Evolutionary conservation across 2,797 vertebrate genomes (phyloP).

Genomic region (Neosilurus mollespiculum): DNA sequence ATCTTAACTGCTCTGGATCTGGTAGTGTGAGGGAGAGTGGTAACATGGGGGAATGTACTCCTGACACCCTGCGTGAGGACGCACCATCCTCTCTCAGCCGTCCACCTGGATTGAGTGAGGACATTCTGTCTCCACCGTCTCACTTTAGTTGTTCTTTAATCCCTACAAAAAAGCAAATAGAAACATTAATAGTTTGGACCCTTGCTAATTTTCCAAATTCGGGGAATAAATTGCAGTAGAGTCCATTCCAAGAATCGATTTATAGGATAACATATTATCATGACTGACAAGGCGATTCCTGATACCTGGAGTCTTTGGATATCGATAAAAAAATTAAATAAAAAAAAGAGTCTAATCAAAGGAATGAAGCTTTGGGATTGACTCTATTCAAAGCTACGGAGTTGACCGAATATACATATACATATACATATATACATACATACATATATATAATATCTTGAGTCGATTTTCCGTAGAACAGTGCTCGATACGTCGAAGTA

Average conservation of each 20-base stretch:
- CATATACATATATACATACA: no score
- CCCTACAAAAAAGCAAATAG: neutral
- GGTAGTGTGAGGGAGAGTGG: constrained; percentile 28
- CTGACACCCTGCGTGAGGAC: neutral
- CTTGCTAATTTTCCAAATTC: neutral
- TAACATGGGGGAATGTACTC: neutral
- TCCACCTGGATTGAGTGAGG: neutral
- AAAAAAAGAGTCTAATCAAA: neutral
- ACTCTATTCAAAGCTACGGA: neutral
- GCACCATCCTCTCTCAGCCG: neutral
- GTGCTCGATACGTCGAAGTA: no score
- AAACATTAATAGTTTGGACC: neutral
- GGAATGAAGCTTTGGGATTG: neutral
- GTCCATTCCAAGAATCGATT: neutral
- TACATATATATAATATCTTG: no score
- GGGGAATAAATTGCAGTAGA: neutral
- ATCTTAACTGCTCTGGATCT: constrained; percentile 51
- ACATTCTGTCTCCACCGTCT: neutral
- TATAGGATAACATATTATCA: neutral
- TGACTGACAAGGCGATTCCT: neutral
- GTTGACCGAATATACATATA: no score
- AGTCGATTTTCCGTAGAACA: no score
- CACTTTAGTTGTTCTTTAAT: neutral
- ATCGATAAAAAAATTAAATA: no score
- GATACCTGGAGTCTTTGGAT: neutral